A percentile compares a stretch with the other conserved stretches of the same genome.
These are phyloP conservation scores for Orthonevra nobilis DNA, from an alignment of 2,888 invertebrate genomes.

Conservation along the genomic window DNA sequence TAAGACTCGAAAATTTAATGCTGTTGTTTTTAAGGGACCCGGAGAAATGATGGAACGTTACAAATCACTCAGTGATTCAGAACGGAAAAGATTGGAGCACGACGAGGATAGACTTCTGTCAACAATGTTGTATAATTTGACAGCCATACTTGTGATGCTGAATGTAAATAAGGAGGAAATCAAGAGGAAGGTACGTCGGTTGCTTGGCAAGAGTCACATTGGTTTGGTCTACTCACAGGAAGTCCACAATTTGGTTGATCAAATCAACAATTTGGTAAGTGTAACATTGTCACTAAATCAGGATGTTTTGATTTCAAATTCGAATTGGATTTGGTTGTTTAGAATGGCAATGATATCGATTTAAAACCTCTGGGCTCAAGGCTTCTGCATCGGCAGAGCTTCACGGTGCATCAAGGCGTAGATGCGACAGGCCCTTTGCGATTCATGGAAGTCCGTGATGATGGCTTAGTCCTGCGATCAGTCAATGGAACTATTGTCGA, in stretches of 20 bases:
- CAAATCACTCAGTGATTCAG: slow-evolving; percentile 94
- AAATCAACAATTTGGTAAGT: slow-evolving; percentile 94
- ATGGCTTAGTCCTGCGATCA: slow-evolving; percentile 92
- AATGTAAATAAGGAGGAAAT: slow-evolving; percentile 91
- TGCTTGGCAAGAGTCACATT: slow-evolving; percentile 99
- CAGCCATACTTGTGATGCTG: slow-evolving; percentile 96
- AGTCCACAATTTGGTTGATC: slow-evolving; percentile 97
- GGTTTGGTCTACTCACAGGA: slow-evolving; percentile 98
- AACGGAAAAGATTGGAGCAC: slow-evolving; percentile 96
- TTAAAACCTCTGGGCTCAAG: slow-evolving; percentile 97
- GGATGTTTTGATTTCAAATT: too few species aligned
- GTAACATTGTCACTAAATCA: too few species aligned
- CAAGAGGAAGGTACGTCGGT: slow-evolving; percentile 91
- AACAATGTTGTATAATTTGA: slow-evolving; percentile 97
- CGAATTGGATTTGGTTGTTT: slow-evolving; percentile 71
- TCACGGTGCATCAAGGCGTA: slow-evolving; percentile 98
- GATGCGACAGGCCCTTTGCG: slow-evolving; percentile 94
- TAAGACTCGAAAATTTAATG: neutral
- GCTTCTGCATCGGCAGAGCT: slow-evolving; percentile 96
- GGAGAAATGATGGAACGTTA: slow-evolving; percentile 99
- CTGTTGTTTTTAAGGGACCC: slow-evolving; percentile 84
- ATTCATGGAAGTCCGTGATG: slow-evolving; percentile 97
- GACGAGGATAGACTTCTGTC: slow-evolving; percentile 98
- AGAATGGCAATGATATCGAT: slow-evolving; percentile 99
- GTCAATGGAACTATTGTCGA: slow-evolving; percentile 93